Evolutionary conservation across 2,797 vertebrate genomes (phyloP), one percentile per base, ranked within the genome.

Genomic region (Pagetopsis macropterus): DNA sequence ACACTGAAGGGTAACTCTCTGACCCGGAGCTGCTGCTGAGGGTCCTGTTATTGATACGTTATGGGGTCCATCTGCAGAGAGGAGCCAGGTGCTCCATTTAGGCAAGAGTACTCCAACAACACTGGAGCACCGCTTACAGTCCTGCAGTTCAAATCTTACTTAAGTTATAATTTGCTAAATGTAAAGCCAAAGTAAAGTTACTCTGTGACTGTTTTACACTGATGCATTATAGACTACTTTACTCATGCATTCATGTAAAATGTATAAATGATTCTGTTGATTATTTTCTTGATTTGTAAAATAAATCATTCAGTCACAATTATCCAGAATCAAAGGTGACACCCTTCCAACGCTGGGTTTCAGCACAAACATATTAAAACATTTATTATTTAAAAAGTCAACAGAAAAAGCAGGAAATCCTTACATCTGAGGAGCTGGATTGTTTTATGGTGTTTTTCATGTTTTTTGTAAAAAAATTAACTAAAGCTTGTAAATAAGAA

Each of bases 31-130:
- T 3, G 86, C 86, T 33, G 72, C 62, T 16, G 57, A 45, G 0
- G 86, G 88, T 11, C 88, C 81, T 0, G 0, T 19, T 19, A 93
- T 89, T 0, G 76, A 79, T 3, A 86, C 3, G 33, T 90, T 91
- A 48, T 90, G 65, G 3, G 93, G 91, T 23, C 92, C 93, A 72
- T 72, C 92, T 93, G 86, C 14, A 59, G 45, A 60, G 52, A 61
- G 40, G 40, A 57, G 12, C 14, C 19, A 43, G 37, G 27, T n/a
- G 3, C 4, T 54, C 48, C 1, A 33, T 4, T n/a, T 27, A 19
- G 19, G 12, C 37, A 21, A 37, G 37, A 37, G 21, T 23, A 51
- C 48, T 41, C 4, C 16, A 33, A 19, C n/a, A 17, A 33, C 60
- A 49, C 45, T 51, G 8, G 11, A 14, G 9, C 14, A 50, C 9